Percentiles rank a stretch among this genome's conserved stretches.
These are phyloP conservation scores for Atrina japonica DNA, from an alignment of 2,888 invertebrate species.

Conservation along the genomic window DNA sequence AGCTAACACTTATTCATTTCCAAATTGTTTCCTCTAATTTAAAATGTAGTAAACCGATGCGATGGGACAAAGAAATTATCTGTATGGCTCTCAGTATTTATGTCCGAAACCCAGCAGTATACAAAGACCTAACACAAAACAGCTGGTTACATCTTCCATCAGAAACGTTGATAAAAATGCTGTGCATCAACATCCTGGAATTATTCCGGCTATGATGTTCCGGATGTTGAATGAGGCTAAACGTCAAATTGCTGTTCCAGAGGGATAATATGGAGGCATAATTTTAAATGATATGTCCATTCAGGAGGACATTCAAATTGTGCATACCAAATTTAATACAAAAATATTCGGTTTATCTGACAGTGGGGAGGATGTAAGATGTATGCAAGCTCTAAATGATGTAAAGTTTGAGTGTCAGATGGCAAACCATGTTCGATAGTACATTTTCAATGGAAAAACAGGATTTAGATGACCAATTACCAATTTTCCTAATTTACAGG, in stretches of 20 bases:
- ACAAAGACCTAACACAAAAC: background rate
- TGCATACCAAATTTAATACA: background rate
- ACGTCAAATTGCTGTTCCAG: background rate
- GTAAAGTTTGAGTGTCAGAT: slow-evolving; percentile 9
- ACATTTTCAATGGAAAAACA: slow-evolving; percentile 14
- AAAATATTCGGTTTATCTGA: slow-evolving; percentile 4
- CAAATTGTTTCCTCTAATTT: slow-evolving; percentile 9
- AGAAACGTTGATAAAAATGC: slow-evolving; percentile 16
- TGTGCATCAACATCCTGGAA: slow-evolving; percentile 15
- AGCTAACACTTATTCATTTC: background rate
- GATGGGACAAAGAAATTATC: slow-evolving; percentile 15
- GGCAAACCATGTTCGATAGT: slow-evolving; percentile 31
- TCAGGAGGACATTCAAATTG: slow-evolving; percentile 18
- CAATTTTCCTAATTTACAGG: slow-evolving; percentile 18
- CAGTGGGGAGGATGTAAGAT: slow-evolving; percentile 5
- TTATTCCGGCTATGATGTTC: slow-evolving; percentile 17
- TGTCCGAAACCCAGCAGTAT: slow-evolving; percentile 15
- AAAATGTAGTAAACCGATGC: background rate
- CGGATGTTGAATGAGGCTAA: slow-evolving; percentile 14
- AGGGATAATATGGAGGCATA: slow-evolving; percentile 11
- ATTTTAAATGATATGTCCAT: slow-evolving; percentile 19
- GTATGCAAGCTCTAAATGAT: slow-evolving; percentile 2
- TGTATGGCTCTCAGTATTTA: slow-evolving; percentile 24
- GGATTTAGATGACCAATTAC: slow-evolving; percentile 28
- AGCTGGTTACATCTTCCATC: slow-evolving; percentile 15